Percentiles rank a stretch among this genome's conserved stretches.
Evolutionary conservation across 2,113 vertebrate genomes (phyloP).

Genomic region (Ranitomeya variabilis): DNA sequence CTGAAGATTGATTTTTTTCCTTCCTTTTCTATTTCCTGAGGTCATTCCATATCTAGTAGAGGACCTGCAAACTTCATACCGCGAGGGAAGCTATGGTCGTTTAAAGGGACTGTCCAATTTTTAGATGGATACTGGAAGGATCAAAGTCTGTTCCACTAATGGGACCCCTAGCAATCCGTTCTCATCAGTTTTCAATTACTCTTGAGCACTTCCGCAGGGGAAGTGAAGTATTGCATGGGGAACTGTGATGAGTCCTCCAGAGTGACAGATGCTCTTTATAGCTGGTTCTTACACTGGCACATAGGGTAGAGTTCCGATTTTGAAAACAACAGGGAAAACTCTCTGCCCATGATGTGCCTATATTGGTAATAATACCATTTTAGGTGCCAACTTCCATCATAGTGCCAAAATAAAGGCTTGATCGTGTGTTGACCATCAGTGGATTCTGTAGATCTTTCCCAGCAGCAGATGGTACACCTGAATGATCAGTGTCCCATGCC

Average conservation of each 20-base stretch:
- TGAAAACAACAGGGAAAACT: background rate
- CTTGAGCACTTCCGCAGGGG: background rate
- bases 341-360: background rate
- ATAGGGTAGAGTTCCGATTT: no score
- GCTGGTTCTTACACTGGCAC: no score
- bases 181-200: no score
- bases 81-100: no score
- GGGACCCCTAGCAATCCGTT: no score
- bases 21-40: background rate
- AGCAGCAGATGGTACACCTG: background rate
- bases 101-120: background rate
- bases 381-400: background rate
- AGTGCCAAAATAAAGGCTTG: background rate
- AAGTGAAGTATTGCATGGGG: background rate
- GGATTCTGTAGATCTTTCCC: background rate
- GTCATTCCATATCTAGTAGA: background rate
- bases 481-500: background rate
- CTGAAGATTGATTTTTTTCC: background rate
- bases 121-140: no score
- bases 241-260: no score
- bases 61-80: background rate
- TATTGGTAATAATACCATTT: background rate
- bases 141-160: no score
- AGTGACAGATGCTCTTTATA: no score
- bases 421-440: background rate